Evolutionary conservation across 2,113 vertebrate genomes (phyloP).

Genomic region (Delphinapterus leucas): DNA sequence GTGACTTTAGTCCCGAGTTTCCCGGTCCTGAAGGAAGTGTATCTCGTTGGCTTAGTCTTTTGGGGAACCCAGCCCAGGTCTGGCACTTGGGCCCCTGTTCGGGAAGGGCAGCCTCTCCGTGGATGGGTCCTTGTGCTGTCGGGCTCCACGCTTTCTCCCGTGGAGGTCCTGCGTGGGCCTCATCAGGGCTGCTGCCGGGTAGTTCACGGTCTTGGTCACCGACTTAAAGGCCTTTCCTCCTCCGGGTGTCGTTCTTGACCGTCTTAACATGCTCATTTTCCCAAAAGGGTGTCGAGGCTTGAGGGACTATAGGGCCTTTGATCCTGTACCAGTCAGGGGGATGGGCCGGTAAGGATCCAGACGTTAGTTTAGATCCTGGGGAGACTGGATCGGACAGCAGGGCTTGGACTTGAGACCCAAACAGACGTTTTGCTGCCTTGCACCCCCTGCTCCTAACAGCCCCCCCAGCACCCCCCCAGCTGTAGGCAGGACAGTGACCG

Average conservation of each 20-base stretch:
- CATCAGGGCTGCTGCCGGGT: rapidly evolving
- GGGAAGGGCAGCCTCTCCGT: rapidly evolving
- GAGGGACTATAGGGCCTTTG: not conserved
- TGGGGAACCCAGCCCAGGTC: rapidly evolving
- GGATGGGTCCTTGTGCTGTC: rapidly evolving
- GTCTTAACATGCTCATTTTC: not conserved
- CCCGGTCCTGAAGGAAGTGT: rapidly evolving
- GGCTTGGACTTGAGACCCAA: no score
- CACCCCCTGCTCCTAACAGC: no score
- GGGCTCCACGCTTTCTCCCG: rapidly evolving
- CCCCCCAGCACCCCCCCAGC: rapidly evolving
- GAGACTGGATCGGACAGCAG: not conserved
- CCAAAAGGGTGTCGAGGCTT: not conserved
- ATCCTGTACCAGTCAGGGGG: rapidly evolving
- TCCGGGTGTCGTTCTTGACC: not conserved
- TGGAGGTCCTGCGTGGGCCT: rapidly evolving
- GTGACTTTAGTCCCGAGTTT: rapidly evolving
- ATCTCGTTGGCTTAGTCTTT: not conserved
- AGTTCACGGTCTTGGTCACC: not conserved
- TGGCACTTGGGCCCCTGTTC: rapidly evolving
- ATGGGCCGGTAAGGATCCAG: rapidly evolving
- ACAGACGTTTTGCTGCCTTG: not conserved
- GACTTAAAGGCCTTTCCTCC: not conserved
- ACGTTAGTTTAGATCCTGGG: rapidly evolving
- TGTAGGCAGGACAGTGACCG: rapidly evolving